These are phyloP conservation scores for Hemichromis elongatus DNA, from an alignment of 2,113 vertebrate species.

Conservation along the genomic window DNA sequence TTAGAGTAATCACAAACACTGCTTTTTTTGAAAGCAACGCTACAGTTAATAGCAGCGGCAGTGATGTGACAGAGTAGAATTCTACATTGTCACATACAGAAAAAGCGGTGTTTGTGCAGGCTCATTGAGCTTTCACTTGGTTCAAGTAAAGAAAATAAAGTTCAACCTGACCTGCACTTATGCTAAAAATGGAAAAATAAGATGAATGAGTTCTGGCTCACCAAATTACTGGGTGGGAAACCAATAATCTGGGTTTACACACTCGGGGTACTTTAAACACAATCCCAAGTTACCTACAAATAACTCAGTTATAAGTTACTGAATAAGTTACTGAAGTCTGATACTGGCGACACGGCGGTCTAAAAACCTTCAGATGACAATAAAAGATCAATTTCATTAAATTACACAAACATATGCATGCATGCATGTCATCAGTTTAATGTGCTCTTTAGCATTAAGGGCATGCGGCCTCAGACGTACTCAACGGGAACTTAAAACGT, in stretches of 20 bases:
- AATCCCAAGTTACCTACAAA: neutral
- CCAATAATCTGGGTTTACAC: neutral
- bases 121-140: neutral
- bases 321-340: neutral
- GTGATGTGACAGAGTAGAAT: neutral
- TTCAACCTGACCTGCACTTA: neutral
- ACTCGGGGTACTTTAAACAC: neutral
- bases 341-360: neutral
- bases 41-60: neutral
- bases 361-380: neutral
- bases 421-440: neutral
- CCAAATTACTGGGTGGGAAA: neutral
- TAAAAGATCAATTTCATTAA: neutral
- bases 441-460: neutral
- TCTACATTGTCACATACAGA: neutral
- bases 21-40: neutral
- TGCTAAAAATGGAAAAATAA: neutral
- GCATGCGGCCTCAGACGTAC: slow-evolving; percentile 4
- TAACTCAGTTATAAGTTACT: too few species aligned
- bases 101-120: neutral
- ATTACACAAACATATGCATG: neutral
- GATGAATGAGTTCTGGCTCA: neutral
- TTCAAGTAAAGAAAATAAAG: neutral
- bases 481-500: neutral
- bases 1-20: neutral